phyloP scores from a whole-genome alignment of 2,888 invertebrate species.

The Mycalesis mineus region DNA sequence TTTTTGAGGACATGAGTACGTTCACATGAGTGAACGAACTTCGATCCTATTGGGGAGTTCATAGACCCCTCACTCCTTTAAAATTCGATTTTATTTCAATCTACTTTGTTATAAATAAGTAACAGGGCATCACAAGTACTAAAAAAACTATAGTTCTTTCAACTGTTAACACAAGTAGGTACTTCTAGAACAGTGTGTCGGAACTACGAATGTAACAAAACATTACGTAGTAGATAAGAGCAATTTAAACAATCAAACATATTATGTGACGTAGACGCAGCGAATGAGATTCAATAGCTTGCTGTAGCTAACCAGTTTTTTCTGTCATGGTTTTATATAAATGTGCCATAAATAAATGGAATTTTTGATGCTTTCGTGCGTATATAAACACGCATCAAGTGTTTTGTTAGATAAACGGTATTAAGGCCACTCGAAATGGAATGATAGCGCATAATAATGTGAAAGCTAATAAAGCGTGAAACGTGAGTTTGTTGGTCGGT shows the following conservation, averaged over 20 bases:
- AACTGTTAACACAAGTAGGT: background rate
- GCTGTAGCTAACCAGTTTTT: background rate
- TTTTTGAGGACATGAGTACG: too few species aligned
- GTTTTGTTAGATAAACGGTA: slow-evolving; percentile 16
- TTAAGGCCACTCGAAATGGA: slow-evolving; percentile 19
- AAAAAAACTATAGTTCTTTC: too few species aligned
- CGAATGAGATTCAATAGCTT: background rate
- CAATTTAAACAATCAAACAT: background rate
- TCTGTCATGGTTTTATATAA: background rate
- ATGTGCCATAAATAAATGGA: background rate
- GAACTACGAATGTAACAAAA: background rate
- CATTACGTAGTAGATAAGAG: background rate
- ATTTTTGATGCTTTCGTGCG: background rate
- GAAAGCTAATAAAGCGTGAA: slow-evolving; percentile 12
- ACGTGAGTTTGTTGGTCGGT: background rate
- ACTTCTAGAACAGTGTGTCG: background rate
- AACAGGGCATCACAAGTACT: too few species aligned
- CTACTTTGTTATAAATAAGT: too few species aligned
- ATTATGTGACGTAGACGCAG: slow-evolving; percentile 22
- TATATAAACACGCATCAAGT: background rate
- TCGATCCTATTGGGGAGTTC: too few species aligned
- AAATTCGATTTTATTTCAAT: too few species aligned
- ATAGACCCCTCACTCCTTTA: too few species aligned
- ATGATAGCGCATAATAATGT: slow-evolving; percentile 19
- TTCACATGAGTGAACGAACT: too few species aligned